phyloP scores from a whole-genome alignment of 2,888 invertebrate genomes.

The Agelastica alni region DNA sequence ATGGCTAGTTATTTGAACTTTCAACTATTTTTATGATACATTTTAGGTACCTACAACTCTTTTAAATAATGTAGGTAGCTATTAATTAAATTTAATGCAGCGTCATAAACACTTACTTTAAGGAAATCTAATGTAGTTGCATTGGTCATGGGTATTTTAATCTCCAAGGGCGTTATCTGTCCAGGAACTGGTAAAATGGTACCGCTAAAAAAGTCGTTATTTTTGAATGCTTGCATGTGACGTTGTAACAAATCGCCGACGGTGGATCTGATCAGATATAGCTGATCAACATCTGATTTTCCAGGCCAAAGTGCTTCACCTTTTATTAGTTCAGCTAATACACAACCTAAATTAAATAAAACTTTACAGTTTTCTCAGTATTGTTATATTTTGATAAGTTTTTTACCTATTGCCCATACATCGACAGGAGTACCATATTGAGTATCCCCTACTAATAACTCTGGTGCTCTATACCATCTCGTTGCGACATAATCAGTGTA shows the following conservation, averaged over 20 bases:
- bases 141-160: constrained; percentile 79
- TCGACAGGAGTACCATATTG: constrained; percentile 91
- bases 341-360: constrained; percentile 66
- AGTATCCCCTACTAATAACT: constrained; percentile 95
- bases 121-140: constrained; percentile 81
- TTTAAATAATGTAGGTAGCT: too few relatives aligned
- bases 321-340: constrained; percentile 83
- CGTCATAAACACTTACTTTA: constrained; percentile 62
- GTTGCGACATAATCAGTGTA: constrained; percentile 99
- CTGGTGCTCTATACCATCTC: constrained; percentile 97
- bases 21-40: too few relatives aligned
- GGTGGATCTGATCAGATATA: constrained; percentile 93
- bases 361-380: too few relatives aligned
- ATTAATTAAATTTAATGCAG: too few relatives aligned
- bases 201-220: constrained; percentile 90
- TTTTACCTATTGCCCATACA: constrained; percentile 96
- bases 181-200: constrained; percentile 92
- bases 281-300: constrained; percentile 96
- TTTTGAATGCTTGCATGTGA: constrained; percentile 94
- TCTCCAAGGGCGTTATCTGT: constrained; percentile 80
- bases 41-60: too few relatives aligned
- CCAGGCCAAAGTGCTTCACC: constrained; percentile 98
- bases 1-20: too few relatives aligned
- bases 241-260: constrained; percentile 91
- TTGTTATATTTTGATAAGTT: too few relatives aligned